A percentile compares a stretch with the other conserved stretches of the same genome.
These are phyloP conservation scores for Pheosia tremula DNA, from an alignment of 2,888 invertebrate genomes.

Conservation along the genomic window DNA sequence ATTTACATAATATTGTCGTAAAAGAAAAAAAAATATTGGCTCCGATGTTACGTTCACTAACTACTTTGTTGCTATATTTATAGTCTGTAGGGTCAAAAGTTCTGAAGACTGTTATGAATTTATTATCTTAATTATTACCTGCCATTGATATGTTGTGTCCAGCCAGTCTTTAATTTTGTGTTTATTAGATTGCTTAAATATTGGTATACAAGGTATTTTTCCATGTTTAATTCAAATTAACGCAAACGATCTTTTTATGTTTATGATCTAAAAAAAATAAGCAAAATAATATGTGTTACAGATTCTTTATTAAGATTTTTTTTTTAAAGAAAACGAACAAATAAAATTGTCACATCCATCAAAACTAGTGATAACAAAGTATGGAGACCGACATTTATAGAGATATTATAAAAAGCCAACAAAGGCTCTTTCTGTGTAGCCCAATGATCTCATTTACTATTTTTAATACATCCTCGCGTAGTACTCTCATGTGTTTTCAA, in stretches of 20 bases:
- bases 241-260: too few relatives aligned
- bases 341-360: neutral
- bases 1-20: constrained; percentile 15
- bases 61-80: constrained; percentile 19
- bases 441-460: constrained; percentile 34
- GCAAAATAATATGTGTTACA: too few relatives aligned
- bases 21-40: constrained; percentile 12
- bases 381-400: constrained; percentile 26
- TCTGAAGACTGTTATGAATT: constrained; percentile 6
- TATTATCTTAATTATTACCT: constrained; percentile 5
- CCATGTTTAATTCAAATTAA: too few relatives aligned
- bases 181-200: neutral
- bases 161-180: neutral
- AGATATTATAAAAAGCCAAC: constrained; percentile 10
- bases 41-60: constrained; percentile 1
- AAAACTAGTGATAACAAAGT: constrained; percentile 21
- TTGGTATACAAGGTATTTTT: too few relatives aligned
- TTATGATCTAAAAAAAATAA: too few relatives aligned
- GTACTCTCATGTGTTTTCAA: neutral
- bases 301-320: too few relatives aligned
- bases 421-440: constrained; percentile 35
- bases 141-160: neutral
- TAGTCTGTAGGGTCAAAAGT: constrained; percentile 8
- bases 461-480: constrained; percentile 16
- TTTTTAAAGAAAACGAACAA: neutral